Conservation (phyloP, 2,888 invertebrate species). For the Mimachlamys varia region DNA sequence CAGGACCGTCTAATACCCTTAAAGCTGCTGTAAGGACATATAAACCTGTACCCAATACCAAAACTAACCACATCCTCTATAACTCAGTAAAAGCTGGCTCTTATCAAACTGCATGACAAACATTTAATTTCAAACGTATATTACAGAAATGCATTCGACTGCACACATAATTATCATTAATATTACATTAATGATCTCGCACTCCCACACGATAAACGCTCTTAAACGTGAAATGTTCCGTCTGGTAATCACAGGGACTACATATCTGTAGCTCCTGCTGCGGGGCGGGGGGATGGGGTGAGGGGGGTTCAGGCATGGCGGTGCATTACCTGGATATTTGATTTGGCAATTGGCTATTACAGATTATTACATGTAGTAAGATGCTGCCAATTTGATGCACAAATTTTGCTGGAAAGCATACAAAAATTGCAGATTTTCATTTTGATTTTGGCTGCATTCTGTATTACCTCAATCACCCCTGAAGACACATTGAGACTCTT, state of each 20-base stretch:
- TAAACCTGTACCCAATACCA: too few species aligned
- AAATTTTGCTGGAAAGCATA: background rate
- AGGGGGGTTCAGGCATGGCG: background rate
- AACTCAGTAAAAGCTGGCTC: too few species aligned
- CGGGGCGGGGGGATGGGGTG: too few species aligned
- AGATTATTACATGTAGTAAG: background rate
- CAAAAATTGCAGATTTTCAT: background rate
- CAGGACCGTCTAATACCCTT: too few species aligned
- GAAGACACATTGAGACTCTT: too few species aligned
- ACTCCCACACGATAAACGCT: background rate
- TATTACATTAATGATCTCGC: background rate
- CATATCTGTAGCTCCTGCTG: background rate
- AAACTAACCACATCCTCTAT: too few species aligned
- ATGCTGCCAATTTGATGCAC: background rate
- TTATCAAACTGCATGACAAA: too few species aligned
- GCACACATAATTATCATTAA: background rate
- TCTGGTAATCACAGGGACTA: background rate
- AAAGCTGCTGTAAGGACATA: too few species aligned
- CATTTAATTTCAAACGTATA: too few species aligned
- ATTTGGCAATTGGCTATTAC: conserved; percentile 9
- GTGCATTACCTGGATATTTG: background rate
- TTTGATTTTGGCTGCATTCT: conserved; percentile 10
- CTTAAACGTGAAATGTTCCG: too few species aligned
- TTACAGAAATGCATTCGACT: background rate
- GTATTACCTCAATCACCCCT: background rate